A percentile compares a stretch with the other conserved stretches of the same genome.
These are phyloP conservation scores for Hybos culiciformis DNA, from an alignment of 2,888 invertebrate genomes.

Conservation along the genomic window DNA sequence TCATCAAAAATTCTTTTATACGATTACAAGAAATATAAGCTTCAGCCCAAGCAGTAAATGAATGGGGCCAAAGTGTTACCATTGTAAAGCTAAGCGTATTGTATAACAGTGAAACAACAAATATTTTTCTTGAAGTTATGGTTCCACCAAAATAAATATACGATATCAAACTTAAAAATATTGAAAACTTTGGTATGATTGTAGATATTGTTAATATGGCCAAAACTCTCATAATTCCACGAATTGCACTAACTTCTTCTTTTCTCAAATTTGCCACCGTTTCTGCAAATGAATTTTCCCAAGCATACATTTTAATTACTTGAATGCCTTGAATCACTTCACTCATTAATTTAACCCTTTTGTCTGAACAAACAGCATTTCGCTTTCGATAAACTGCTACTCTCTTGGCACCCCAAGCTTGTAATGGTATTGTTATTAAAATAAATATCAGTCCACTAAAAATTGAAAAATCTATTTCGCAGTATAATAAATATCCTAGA, in stretches of 20 bases:
- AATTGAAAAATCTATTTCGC: constrained; percentile 49
- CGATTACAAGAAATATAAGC: constrained; percentile 58
- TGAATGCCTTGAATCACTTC: constrained; percentile 74
- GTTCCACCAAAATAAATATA: constrained; percentile 49
- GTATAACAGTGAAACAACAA: constrained; percentile 67
- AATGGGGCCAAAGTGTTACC: constrained; percentile 67
- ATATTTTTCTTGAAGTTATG: constrained; percentile 61
- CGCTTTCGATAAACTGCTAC: constrained; percentile 49
- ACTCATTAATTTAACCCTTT: constrained; percentile 76
- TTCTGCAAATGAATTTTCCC: constrained; percentile 66
- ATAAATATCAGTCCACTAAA: constrained; percentile 56
- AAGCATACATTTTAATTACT: constrained; percentile 81
- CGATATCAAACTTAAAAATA: constrained; percentile 59
- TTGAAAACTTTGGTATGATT: constrained; percentile 64
- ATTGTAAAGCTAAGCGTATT: constrained; percentile 64
- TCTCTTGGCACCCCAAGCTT: constrained; percentile 57
- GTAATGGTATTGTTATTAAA: constrained; percentile 58
- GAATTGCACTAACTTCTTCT: constrained; percentile 54
- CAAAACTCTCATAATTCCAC: constrained; percentile 50
- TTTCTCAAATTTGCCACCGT: constrained; percentile 60
- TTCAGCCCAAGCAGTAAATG: constrained; percentile 63
- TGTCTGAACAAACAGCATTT: constrained; percentile 69
- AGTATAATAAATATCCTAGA: constrained; percentile 43
- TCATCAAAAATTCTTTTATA: constrained; percentile 49
- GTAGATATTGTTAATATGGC: constrained; percentile 58